Evolutionary conservation across 1,140 invertebrate species (phyloP), one percentile per base, ranked within the genome.

Genomic region (Pararge aegeria): DNA sequence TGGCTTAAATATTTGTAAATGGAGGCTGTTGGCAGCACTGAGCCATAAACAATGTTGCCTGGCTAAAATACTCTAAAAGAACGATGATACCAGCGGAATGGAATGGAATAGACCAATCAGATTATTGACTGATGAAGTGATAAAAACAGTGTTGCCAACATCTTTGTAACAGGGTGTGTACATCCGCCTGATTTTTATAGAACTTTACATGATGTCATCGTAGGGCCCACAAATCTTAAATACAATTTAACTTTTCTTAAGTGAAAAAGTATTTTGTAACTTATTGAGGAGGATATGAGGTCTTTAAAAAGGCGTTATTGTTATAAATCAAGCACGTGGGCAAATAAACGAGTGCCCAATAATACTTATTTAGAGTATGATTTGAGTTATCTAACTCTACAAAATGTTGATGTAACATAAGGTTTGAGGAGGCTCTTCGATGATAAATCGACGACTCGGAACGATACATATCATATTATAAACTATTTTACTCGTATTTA

Each of bases 391-490:
- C n/a, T n/a, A n/a, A n/a, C n/a, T n/a, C n/a, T 30, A 5, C 1
- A 30, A 10, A 30, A 30, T 5, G 10, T 7, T 7, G 29, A 30
- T 10, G 5, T 30, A 7, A 7, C 3, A 3, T 34, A 1, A 34
- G 10, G 12, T 1, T 34, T 46, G 10, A 9, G 42, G 6, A 42
- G 42, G 42, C 42, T 12, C 18, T 10, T 10, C 42, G 16, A 46
- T 63, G 59, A 64, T 53, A 46, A 42, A 1, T 46, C 29, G 68
- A 57, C 59, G 72, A 54, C 49, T 66, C 50, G 61, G 70, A 73
- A 71, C 68, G 64, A 70, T 66, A 78, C 75, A 78, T 78, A 78
- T 78, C 75, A 76, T 63, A 64, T 54, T 63, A 60, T 44, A 64
- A 64, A 57, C 64, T 66, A 38, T 50, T 66, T 66, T 61, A 54